These are phyloP conservation scores for Lithobates sylvaticus DNA, from an alignment of 2,797 vertebrate genomes.

Conservation along the genomic window DNA sequence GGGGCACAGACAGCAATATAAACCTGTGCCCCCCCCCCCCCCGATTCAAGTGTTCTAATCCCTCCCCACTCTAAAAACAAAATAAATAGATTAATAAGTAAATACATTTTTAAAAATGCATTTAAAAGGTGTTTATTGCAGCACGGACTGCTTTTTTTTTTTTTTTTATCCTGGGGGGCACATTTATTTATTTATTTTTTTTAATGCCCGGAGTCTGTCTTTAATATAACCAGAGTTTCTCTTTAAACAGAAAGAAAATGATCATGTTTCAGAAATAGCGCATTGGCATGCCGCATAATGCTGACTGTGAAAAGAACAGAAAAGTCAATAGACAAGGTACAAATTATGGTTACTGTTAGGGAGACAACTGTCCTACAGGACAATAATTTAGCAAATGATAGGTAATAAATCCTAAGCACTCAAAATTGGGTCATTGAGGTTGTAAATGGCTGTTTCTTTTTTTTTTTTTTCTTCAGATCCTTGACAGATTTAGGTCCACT, in stretches of 20 bases:
- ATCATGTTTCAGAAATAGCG: constrained; percentile 9
- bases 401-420: constrained; percentile 53
- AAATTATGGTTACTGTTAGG: constrained; percentile 46
- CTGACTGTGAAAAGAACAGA: constrained; percentile 5
- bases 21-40: too few relatives aligned
- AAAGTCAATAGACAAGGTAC: constrained; percentile 9
- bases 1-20: too few relatives aligned
- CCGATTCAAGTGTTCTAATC: too few relatives aligned
- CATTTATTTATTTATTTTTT: too few relatives aligned
- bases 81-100: too few relatives aligned
- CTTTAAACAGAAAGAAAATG: neutral
- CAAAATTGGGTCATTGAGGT: constrained; percentile 45
- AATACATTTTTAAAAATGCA: too few relatives aligned
- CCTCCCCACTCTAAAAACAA: too few relatives aligned
- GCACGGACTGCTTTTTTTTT: too few relatives aligned
- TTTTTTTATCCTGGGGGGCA: too few relatives aligned
- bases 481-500: constrained; percentile 53
- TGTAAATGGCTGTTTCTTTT: constrained; percentile 39
- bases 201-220: too few relatives aligned
- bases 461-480: constrained; percentile 13
- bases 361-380: constrained; percentile 42
- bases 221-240: too few relatives aligned
- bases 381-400: constrained; percentile 46
- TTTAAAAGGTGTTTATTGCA: too few relatives aligned
- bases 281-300: neutral